These are phyloP conservation scores for Diphyllodes magnificus DNA, from an alignment of 2,113 vertebrate genomes.

Conservation along the genomic window DNA sequence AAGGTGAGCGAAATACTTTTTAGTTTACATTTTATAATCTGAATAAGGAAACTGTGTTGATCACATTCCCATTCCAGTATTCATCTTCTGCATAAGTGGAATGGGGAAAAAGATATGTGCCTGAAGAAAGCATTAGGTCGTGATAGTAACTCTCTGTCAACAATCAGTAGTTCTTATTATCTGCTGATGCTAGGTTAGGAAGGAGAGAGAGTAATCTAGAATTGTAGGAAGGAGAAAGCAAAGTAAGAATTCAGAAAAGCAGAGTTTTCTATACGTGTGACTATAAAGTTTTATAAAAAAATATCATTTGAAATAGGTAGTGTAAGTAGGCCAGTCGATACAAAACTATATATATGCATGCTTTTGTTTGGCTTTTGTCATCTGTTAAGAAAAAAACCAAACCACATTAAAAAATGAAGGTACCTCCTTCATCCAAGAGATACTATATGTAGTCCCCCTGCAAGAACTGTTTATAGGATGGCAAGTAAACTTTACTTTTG, in stretches of 20 bases:
- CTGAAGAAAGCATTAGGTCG: not conserved
- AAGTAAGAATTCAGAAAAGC: not conserved
- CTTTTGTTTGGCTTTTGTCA: not conserved
- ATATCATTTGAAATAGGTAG: not conserved
- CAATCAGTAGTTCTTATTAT: not conserved
- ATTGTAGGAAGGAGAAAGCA: not conserved
- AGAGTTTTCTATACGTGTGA: not conserved
- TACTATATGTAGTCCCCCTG: too few species aligned
- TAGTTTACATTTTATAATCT: not conserved
- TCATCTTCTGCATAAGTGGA: not conserved
- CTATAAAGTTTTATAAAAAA: not conserved
- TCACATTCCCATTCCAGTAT: not conserved
- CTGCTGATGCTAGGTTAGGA: rapidly evolving
- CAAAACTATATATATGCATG: not conserved
- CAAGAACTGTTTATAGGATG: not conserved
- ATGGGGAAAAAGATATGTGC: not conserved
- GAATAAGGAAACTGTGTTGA: not conserved
- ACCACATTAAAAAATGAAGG: not conserved
- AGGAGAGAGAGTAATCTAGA: not conserved
- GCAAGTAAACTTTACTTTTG: not conserved
- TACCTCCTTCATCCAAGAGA: not conserved
- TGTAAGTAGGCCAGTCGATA: not conserved
- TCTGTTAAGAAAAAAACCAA: not conserved
- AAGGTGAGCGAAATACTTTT: not conserved
- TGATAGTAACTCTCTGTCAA: not conserved